These are phyloP conservation scores for Sesia apiformis DNA, from an alignment of 2,888 invertebrate species.

Conservation along the genomic window DNA sequence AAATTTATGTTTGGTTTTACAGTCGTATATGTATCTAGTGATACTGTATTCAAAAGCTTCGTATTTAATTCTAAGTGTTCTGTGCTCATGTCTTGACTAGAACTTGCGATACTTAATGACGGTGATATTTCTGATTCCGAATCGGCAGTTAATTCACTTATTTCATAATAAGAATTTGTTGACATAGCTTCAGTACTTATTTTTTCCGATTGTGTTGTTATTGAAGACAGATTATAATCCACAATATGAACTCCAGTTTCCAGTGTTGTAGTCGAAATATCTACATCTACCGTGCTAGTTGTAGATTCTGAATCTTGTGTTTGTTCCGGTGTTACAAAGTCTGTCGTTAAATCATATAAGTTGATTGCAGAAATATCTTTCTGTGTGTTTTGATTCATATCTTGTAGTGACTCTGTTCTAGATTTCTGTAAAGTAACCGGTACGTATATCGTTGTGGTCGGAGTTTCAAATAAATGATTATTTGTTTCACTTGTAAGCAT, in stretches of 20 bases:
- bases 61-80: too few species aligned
- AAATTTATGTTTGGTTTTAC: too few species aligned
- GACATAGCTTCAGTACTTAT: conserved; percentile 4
- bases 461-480: too few species aligned
- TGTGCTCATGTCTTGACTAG: too few species aligned
- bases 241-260: not conserved
- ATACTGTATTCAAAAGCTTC: too few species aligned
- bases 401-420: not conserved
- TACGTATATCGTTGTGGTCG: too few species aligned
- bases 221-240: not conserved
- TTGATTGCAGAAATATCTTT: conserved; percentile 3
- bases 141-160: conserved; percentile 1
- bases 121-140: not conserved
- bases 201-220: conserved; percentile 1
- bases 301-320: too few species aligned
- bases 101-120: too few species aligned
- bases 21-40: too few species aligned
- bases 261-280: not conserved
- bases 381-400: not conserved
- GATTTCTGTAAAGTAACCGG: not conserved
- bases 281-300: not conserved
- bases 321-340: not conserved
- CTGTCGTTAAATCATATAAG: not conserved
- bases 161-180: not conserved
- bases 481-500: too few species aligned